Percentiles rank a stretch among this genome's conserved stretches.
Evolutionary conservation across 2,113 vertebrate genomes (phyloP).

Genomic region (Glaucidium brasilianum): DNA sequence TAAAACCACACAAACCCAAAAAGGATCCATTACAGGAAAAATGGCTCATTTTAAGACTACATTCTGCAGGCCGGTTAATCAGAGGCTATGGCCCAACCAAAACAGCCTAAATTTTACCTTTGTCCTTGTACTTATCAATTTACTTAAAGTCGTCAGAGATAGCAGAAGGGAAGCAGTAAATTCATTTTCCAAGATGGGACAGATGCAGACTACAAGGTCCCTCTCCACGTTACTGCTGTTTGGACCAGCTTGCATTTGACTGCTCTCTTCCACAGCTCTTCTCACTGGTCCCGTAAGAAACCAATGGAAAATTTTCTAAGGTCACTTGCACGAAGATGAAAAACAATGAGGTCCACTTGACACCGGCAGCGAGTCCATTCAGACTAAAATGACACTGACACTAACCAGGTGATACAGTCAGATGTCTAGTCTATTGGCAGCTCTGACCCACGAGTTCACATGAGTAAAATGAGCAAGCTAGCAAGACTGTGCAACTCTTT

Average conservation of each 20-base stretch:
- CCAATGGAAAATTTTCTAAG: neutral
- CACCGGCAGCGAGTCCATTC: rapidly evolving
- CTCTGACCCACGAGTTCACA: neutral
- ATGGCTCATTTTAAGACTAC: neutral
- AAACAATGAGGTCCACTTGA: neutral
- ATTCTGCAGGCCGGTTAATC: neutral
- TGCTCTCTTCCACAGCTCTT: neutral
- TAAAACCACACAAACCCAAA: neutral
- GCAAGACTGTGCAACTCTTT: neutral
- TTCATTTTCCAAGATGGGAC: neutral
- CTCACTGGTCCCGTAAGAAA: neutral
- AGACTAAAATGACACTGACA: neutral
- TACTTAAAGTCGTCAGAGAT: neutral
- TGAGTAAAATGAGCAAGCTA: neutral
- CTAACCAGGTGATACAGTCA: neutral
- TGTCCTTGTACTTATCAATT: neutral
- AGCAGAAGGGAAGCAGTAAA: neutral
- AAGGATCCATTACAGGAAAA: neutral
- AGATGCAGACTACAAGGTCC: neutral
- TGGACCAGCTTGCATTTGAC: neutral
- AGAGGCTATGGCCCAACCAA: neutral
- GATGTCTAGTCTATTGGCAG: neutral
- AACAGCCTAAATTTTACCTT: neutral
- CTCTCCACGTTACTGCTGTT: neutral
- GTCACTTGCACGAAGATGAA: neutral